Percentiles rank a stretch among this genome's conserved stretches.
These are phyloP conservation scores for Cheilinus undulatus DNA, from an alignment of 2,113 vertebrate species.

Conservation along the genomic window DNA sequence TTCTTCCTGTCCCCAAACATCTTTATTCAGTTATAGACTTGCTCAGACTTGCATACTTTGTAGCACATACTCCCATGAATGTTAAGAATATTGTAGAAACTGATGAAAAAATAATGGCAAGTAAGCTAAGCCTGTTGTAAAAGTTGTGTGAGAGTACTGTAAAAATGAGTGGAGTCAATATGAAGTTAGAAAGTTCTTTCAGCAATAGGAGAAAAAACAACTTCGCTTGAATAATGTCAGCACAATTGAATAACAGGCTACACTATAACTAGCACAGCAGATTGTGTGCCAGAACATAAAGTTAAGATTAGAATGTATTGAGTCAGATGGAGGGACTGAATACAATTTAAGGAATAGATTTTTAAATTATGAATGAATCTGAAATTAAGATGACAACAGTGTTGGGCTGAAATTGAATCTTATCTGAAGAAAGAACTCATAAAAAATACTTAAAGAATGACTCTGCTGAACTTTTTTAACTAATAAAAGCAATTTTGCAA, in stretches of 20 bases:
- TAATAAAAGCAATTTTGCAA: neutral
- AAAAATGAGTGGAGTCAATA: neutral
- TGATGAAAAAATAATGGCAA: neutral
- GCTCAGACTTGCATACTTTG: slow-evolving; percentile 10
- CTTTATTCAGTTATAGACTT: slow-evolving; percentile 25
- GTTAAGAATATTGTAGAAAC: slow-evolving; percentile 17
- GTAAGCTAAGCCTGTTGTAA: slow-evolving; percentile 1
- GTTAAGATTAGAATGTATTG: neutral
- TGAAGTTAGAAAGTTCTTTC: neutral
- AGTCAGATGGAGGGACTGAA: neutral
- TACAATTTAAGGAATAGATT: neutral
- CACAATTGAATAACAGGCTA: neutral
- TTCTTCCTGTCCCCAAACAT: slow-evolving; percentile 44
- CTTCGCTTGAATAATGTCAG: neutral
- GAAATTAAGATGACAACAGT: neutral
- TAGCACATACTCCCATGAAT: neutral
- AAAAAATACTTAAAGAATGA: neutral
- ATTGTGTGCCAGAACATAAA: neutral
- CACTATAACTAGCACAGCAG: neutral
- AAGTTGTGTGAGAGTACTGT: neutral
- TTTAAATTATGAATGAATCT: neutral
- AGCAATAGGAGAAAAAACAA: neutral
- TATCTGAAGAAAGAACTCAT: neutral
- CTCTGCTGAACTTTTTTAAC: neutral
- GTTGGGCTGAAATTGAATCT: neutral